phyloP scores from a whole-genome alignment of 2,797 vertebrate genomes.

The Falco peregrinus region DNA sequence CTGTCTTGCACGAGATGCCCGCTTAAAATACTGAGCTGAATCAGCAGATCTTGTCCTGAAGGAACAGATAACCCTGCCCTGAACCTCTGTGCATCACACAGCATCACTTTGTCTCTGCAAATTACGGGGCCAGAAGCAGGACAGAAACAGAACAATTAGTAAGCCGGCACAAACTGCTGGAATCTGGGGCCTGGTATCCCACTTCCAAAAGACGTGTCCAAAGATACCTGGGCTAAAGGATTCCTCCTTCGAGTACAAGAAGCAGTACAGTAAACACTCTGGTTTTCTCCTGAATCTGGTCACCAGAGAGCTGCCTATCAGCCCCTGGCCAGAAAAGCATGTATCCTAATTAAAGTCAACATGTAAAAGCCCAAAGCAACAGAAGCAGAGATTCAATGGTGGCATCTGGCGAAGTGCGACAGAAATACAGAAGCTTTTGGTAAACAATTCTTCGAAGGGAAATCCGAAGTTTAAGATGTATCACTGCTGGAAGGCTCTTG shows the following conservation, averaged over 20 bases:
- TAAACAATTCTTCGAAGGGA: not conserved
- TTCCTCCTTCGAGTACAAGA: not conserved
- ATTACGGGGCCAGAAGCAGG: not conserved
- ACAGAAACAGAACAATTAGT: not conserved
- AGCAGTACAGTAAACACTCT: not conserved
- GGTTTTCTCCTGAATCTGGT: not conserved
- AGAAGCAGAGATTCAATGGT: not conserved
- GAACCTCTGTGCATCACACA: not conserved
- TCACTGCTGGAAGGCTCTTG: not conserved
- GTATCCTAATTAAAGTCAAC: not conserved
- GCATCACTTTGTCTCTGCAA: not conserved
- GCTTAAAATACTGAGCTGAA: not conserved
- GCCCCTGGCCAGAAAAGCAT: not conserved
- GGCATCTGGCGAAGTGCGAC: not conserved
- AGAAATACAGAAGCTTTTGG: not conserved
- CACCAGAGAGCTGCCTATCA: not conserved
- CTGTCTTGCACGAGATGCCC: not conserved
- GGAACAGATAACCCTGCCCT: not conserved
- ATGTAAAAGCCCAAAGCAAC: not conserved
- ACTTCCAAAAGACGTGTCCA: not conserved
- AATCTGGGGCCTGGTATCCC: not conserved
- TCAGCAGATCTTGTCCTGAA: not conserved
- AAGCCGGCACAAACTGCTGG: not conserved
- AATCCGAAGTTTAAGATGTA: not conserved
- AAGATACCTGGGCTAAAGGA: not conserved